phyloP scores from a whole-genome alignment of 2,888 invertebrate genomes.

The Antheraea assamensis region DNA sequence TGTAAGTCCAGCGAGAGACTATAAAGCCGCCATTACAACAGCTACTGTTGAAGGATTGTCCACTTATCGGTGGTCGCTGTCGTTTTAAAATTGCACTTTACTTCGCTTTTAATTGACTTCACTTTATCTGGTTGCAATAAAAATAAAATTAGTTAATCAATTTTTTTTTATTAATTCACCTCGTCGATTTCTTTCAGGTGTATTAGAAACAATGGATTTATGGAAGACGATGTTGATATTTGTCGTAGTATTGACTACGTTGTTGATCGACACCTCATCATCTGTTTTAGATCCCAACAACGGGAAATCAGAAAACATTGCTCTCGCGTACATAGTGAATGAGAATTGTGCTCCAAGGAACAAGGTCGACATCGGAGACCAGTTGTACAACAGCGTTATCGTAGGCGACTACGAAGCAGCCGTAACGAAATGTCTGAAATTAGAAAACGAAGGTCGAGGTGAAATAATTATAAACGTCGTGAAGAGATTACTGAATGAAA shows the following conservation, averaged over 20 bases:
- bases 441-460: not conserved
- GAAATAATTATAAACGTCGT: not conserved
- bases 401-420: conserved; percentile 14
- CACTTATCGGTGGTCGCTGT: no score
- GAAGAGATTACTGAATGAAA: not conserved
- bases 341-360: conserved; percentile 1
- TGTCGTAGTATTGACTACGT: not conserved
- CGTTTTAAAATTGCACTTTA: no score
- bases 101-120: no score
- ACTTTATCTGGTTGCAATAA: not conserved
- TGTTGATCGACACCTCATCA: not conserved
- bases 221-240: not conserved
- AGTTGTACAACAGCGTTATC: conserved; percentile 14
- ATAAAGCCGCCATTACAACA: no score
- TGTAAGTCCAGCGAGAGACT: no score
- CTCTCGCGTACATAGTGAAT: not conserved
- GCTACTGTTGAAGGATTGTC: no score
- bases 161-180: not conserved
- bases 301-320: not conserved
- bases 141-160: not conserved
- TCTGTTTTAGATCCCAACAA: not conserved
- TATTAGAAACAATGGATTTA: not conserved
- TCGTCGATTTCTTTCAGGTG: not conserved
- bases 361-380: not conserved
- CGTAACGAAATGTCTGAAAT: not conserved